phyloP scores from a whole-genome alignment of 2,797 vertebrate genomes.

The Malurus splendens region DNA sequence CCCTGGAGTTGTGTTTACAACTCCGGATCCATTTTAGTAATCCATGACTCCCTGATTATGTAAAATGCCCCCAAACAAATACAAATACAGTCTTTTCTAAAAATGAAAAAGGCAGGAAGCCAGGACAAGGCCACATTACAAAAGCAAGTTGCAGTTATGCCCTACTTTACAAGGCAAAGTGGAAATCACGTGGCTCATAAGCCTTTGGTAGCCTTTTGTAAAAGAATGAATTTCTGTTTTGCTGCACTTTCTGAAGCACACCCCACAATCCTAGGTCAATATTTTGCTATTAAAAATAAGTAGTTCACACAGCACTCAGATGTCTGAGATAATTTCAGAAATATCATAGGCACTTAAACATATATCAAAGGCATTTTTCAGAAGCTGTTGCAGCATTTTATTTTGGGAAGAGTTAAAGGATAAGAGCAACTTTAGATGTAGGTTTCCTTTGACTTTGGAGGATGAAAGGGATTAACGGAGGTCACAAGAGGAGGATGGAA shows the following conservation, averaged over 20 bases:
- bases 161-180: not conserved
- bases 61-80: not conserved
- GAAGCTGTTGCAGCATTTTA: not conserved
- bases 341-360: not conserved
- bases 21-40: not conserved
- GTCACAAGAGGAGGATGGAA: conserved; percentile 4
- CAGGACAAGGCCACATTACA: not conserved
- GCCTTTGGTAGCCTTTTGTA: not conserved
- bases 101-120: not conserved
- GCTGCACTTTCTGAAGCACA: not conserved
- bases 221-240: not conserved
- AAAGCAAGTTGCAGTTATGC: not conserved
- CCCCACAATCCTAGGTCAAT: not conserved
- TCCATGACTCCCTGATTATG: not conserved
- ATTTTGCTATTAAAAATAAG: conserved; percentile 13
- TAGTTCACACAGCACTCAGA: not conserved
- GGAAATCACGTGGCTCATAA: not conserved
- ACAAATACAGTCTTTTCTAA: not conserved
- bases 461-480: conserved; percentile 37
- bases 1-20: not conserved
- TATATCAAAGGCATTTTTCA: not conserved
- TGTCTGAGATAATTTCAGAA: not conserved
- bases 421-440: conserved; percentile 2
- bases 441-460: conserved; percentile 13
- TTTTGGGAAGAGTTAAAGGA: conserved; percentile 11